phyloP scores from a whole-genome alignment of 2,888 invertebrate genomes.

The Iphiclides podalirius region DNA sequence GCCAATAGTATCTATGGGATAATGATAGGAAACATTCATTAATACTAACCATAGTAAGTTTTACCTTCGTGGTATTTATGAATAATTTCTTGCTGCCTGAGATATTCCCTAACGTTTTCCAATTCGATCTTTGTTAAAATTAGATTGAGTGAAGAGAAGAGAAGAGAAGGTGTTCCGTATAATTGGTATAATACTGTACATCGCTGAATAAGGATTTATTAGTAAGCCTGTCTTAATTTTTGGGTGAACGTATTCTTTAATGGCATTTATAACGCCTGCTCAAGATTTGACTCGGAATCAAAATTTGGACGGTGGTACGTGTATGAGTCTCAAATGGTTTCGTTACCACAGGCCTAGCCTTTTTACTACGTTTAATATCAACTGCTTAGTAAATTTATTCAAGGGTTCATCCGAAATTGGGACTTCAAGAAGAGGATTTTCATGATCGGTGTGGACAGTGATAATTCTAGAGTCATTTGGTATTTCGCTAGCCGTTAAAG shows the following conservation, averaged over 20 bases:
- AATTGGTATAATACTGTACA: neutral
- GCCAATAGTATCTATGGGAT: constrained; percentile 32
- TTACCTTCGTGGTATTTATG: constrained; percentile 28
- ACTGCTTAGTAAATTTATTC: neutral
- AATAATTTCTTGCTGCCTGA: constrained; percentile 29
- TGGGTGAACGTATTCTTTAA: neutral
- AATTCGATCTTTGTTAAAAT: neutral
- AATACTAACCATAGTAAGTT: constrained; percentile 33
- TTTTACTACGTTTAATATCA: neutral
- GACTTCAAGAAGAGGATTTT: neutral
- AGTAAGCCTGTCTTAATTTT: neutral
- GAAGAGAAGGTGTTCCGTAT: too few species aligned
- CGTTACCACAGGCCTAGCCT: neutral
- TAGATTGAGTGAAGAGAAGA: neutral
- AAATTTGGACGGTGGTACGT: neutral
- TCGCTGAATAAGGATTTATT: neutral
- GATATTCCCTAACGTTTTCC: constrained; percentile 27
- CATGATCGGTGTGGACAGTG: neutral
- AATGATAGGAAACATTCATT: constrained; percentile 31
- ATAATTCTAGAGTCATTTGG: neutral
- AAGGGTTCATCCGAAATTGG: neutral
- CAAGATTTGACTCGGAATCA: neutral
- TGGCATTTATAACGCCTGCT: neutral
- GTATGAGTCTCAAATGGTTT: neutral
- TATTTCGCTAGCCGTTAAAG: neutral